These are phyloP conservation scores for Eidolon helvum DNA, from an alignment of 2,113 vertebrate genomes.

Conservation along the genomic window DNA sequence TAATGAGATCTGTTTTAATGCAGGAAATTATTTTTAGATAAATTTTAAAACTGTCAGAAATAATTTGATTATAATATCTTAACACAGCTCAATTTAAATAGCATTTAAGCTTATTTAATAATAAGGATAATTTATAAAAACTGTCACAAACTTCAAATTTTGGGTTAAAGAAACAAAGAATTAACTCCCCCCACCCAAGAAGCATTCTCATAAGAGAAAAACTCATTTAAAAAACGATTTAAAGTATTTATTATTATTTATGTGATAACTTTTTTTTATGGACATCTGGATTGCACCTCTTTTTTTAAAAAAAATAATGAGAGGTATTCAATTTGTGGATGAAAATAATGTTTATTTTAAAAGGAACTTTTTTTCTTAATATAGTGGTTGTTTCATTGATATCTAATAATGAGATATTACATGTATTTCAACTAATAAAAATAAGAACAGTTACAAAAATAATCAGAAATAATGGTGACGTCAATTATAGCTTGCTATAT, in stretches of 20 bases:
- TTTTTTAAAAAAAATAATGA: slow-evolving; percentile 12
- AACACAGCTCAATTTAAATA: not conserved
- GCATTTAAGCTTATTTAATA: not conserved
- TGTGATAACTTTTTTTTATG: not conserved
- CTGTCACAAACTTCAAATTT: not conserved
- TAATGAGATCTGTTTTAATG: not conserved
- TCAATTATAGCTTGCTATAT: not conserved
- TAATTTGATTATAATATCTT: not conserved
- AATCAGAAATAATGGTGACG: not conserved
- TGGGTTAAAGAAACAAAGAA: not conserved
- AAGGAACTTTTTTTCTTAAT: not conserved
- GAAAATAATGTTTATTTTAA: not conserved
- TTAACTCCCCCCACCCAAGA: not conserved
- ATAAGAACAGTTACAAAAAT: not conserved
- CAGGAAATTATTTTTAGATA: not conserved
- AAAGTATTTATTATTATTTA: not conserved
- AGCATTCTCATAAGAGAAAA: not conserved
- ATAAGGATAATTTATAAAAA: not conserved
- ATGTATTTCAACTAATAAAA: not conserved
- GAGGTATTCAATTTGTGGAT: not conserved
- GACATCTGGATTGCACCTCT: not conserved
- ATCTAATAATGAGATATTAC: not conserved
- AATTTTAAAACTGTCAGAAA: not conserved
- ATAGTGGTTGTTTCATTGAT: not conserved
- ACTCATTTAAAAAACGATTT: not conserved